A percentile compares a stretch with the other conserved stretches of the same genome.
phyloP scores from a whole-genome alignment of 2,888 invertebrate species.

The Nymphalis c-album region DNA sequence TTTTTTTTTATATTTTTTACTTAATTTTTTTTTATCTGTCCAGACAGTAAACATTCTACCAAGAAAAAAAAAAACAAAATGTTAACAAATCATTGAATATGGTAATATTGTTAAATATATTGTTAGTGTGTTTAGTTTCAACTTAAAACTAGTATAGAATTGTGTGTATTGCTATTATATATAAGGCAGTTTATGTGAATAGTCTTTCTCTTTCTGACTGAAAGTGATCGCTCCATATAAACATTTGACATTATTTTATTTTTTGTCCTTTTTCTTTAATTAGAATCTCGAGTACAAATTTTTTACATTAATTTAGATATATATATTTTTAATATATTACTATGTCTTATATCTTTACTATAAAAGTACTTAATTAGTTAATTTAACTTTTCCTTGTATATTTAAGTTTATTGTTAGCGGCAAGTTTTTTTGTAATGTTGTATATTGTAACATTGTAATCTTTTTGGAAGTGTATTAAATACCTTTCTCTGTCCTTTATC shows the following conservation, averaged over 20 bases:
- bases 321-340: constrained; percentile 21
- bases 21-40: too few species aligned
- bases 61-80: too few species aligned
- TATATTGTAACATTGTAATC: constrained; percentile 31
- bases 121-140: background rate
- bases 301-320: constrained; percentile 20
- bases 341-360: constrained; percentile 25
- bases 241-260: background rate
- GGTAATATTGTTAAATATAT: background rate
- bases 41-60: too few species aligned
- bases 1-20: background rate
- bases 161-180: too few species aligned
- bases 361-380: constrained; percentile 62
- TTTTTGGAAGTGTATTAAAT: constrained; percentile 54
- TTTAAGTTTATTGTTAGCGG: constrained; percentile 36
- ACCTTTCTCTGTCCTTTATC: constrained; percentile 40
- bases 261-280: constrained; percentile 3
- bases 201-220: background rate
- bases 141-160: too few species aligned
- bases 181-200: background rate
- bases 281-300: constrained; percentile 31
- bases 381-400: constrained; percentile 37
- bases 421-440: constrained; percentile 37
- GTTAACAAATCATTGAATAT: background rate
- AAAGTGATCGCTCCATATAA: too few species aligned